phyloP scores from a whole-genome alignment of 2,113 vertebrate genomes.

The Budorcas taxicolor region DNA sequence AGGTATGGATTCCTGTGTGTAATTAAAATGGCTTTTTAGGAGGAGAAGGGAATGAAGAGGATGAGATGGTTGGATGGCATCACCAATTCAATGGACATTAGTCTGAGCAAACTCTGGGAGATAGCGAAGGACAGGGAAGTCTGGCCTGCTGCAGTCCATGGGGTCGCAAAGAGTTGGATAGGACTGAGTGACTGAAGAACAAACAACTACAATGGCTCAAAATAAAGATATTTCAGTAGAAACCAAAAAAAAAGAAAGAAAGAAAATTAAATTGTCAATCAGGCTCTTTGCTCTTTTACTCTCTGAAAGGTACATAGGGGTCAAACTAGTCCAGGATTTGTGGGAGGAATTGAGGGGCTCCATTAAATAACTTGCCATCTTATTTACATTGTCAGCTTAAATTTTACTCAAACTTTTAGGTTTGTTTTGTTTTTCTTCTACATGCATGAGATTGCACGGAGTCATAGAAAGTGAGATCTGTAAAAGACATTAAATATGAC shows the following conservation, averaged over 20 bases:
- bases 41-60: not conserved
- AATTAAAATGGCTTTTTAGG: not conserved
- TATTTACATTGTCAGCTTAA: slow-evolving; percentile 33
- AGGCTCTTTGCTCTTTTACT: not conserved
- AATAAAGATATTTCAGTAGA: not conserved
- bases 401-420: slow-evolving; percentile 31
- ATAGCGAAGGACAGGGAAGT: not conserved
- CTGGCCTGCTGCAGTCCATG: not conserved
- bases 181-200: not conserved
- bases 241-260: not conserved
- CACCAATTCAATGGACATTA: not conserved
- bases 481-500: not conserved
- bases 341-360: not conserved
- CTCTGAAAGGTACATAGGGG: not conserved
- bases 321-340: not conserved
- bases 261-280: not conserved
- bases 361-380: not conserved
- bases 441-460: not conserved
- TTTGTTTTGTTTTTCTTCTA: not conserved
- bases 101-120: not conserved
- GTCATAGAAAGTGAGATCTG: not conserved
- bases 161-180: fast-evolving
- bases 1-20: not conserved
- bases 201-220: not conserved
- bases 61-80: not conserved